phyloP scores from a whole-genome alignment of 2,113 vertebrate genomes.

The Sylvia atricapilla region DNA sequence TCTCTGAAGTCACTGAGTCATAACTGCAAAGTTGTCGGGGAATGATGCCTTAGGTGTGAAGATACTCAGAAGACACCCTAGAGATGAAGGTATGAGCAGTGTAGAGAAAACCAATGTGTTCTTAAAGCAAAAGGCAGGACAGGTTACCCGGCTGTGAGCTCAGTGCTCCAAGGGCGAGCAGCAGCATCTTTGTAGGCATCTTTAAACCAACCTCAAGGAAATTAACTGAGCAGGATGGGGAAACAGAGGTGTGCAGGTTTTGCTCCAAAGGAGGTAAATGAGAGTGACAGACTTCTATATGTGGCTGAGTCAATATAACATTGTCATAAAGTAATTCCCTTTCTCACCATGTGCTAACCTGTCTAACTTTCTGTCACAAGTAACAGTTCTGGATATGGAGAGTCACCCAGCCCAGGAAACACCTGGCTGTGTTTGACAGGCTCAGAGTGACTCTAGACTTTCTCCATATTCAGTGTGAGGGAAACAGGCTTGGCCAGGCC shows the following conservation, averaged over 20 bases:
- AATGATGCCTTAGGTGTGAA: background rate
- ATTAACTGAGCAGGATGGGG: background rate
- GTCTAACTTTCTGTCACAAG: background rate
- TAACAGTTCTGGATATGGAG: background rate
- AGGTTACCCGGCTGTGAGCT: background rate
- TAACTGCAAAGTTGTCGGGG: background rate
- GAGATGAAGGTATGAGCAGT: background rate
- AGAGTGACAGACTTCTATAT: background rate
- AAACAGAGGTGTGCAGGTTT: background rate
- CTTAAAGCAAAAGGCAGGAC: background rate
- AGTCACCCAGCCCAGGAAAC: background rate
- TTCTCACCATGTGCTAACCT: background rate
- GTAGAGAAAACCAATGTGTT: background rate
- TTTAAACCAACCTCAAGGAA: background rate
- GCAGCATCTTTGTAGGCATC: background rate
- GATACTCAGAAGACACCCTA: background rate
- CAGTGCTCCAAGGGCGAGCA: background rate
- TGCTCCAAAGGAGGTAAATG: background rate
- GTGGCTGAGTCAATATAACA: background rate
- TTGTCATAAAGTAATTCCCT: background rate
- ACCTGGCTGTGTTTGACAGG: background rate
- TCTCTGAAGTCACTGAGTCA: background rate
- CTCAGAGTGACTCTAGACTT: background rate
- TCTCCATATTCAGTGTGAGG: background rate
- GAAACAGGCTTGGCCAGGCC: background rate